Conservation (phyloP, 2,113 vertebrate genomes). For the Muntiacus reevesi region DNA sequence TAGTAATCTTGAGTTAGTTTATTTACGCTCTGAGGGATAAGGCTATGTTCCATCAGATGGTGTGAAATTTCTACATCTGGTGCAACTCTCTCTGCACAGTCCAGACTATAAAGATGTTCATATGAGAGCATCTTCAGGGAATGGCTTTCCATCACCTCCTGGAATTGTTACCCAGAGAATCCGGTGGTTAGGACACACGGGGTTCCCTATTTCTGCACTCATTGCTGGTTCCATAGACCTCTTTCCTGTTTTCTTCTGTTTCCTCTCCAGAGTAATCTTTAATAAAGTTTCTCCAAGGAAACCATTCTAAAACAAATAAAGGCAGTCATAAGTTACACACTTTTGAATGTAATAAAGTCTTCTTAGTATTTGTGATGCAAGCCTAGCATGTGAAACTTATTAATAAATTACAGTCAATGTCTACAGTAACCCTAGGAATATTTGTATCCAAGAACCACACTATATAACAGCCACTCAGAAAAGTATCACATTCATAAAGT, state of each 20-base stretch:
- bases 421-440: not conserved
- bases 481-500: not conserved
- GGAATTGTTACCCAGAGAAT: not conserved
- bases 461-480: not conserved
- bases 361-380: not conserved
- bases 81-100: not conserved
- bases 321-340: not conserved
- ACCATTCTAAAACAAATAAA: slow-evolving; percentile 20
- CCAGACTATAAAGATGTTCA: slow-evolving; percentile 42
- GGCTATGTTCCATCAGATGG: slow-evolving; percentile 60
- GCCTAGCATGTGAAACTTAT: not conserved
- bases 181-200: not conserved
- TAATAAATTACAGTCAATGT: not conserved
- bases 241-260: not conserved
- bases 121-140: slow-evolving; percentile 23
- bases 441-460: not conserved
- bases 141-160: not conserved
- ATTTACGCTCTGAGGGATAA: slow-evolving; percentile 59
- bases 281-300: slow-evolving; percentile 16
- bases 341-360: not conserved
- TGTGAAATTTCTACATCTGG: slow-evolving; percentile 60
- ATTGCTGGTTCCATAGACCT: not conserved
- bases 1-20: slow-evolving; percentile 60
- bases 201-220: not conserved
- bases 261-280: not conserved